phyloP scores from a whole-genome alignment of 2,888 invertebrate species.

The Galerucella nymphaeae region DNA sequence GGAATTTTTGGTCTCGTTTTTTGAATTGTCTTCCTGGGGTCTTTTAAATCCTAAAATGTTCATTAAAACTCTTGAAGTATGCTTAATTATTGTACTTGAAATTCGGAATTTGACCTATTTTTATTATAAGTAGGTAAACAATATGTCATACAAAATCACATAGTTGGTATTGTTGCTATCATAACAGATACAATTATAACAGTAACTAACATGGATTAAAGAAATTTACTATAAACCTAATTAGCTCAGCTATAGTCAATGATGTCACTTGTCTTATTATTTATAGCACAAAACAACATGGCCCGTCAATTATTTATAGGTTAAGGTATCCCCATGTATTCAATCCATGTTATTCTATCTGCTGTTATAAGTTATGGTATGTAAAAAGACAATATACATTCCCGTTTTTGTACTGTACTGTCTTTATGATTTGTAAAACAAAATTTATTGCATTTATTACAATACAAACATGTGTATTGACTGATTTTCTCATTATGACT shows the following conservation, averaged over 20 bases:
- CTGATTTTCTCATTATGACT: background rate
- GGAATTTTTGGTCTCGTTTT: background rate
- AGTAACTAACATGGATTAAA: background rate
- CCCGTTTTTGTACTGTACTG: conserved; percentile 8
- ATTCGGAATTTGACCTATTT: too few species aligned
- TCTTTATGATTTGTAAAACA: background rate
- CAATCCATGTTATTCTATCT: background rate
- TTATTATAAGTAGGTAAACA: too few species aligned
- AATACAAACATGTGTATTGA: background rate
- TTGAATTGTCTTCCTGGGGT: background rate
- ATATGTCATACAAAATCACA: background rate
- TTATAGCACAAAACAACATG: background rate
- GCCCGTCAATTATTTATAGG: background rate
- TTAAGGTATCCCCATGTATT: background rate
- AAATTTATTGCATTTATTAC: conserved; percentile 19
- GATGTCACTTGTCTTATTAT: too few species aligned
- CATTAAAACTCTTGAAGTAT: too few species aligned
- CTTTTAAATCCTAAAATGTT: too few species aligned
- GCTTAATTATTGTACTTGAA: too few species aligned
- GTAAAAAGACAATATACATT: conserved; percentile 6
- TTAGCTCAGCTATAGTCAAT: too few species aligned
- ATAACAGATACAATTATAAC: background rate
- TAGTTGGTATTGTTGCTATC: background rate
- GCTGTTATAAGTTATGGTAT: background rate
- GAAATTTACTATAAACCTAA: background rate